A percentile compares a stretch with the other conserved stretches of the same genome.
These are phyloP conservation scores for Clarias pachynema DNA, from an alignment of 2,797 vertebrate species.

Conservation along the genomic window DNA sequence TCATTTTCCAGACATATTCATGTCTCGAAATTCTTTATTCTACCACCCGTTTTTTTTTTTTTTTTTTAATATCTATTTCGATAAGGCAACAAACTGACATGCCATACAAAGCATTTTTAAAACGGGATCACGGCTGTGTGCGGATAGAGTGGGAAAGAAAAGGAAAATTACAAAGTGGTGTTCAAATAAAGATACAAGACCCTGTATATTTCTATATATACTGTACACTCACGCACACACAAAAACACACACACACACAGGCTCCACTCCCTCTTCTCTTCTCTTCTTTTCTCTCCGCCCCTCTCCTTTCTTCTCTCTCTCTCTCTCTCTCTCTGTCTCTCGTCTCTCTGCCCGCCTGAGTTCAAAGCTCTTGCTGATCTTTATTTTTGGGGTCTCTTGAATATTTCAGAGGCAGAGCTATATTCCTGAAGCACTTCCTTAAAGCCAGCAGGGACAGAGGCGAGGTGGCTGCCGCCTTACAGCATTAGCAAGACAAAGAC, in stretches of 20 bases:
- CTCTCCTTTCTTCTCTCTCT: background rate
- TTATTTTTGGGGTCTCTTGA: constrained; percentile 69
- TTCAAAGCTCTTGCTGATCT: constrained; percentile 57
- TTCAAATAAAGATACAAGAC: constrained; percentile 31
- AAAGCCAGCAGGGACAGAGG: constrained; percentile 42
- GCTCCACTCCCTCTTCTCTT: background rate
- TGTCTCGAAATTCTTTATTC: background rate
- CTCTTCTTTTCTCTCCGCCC: background rate
- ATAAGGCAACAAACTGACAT: background rate
- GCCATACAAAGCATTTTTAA: background rate
- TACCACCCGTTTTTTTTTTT: background rate
- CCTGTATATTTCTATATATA: background rate
- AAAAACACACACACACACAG: constrained; percentile 47
- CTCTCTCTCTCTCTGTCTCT: constrained; percentile 8
- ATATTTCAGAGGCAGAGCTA: constrained; percentile 70
- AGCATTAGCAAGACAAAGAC: constrained; percentile 12
- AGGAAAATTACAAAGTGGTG: constrained; percentile 1
- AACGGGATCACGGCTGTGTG: background rate
- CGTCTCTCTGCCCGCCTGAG: constrained; percentile 24
- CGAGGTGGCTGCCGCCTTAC: constrained; percentile 57
- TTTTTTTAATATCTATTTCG: background rate
- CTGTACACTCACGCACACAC: background rate
- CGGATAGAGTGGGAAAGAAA: constrained; percentile 4
- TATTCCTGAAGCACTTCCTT: constrained; percentile 68
- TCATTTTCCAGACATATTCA: background rate